Evolutionary conservation across 2,113 vertebrate species (phyloP).

Genomic region (Orcinus orca): DNA sequence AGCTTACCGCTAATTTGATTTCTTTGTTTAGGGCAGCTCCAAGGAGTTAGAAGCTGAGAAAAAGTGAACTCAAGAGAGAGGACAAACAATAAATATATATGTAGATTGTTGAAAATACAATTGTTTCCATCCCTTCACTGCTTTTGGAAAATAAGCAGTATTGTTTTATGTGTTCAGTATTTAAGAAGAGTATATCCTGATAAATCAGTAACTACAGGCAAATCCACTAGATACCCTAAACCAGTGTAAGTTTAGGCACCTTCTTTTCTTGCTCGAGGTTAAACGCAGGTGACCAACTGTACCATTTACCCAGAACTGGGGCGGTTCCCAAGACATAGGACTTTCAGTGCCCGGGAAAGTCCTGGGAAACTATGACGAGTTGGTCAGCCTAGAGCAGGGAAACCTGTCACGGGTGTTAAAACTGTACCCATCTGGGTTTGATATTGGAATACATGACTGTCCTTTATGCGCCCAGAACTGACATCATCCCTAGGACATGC

Average conservation of each 20-base stretch:
- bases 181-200: not conserved
- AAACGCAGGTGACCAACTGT: not conserved
- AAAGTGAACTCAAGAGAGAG: constrained; percentile 25
- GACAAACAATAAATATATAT: not conserved
- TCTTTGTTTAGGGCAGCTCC: not conserved
- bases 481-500: constrained; percentile 58
- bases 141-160: constrained; percentile 35
- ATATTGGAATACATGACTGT: constrained; percentile 45
- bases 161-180: not conserved
- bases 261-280: constrained; percentile 17
- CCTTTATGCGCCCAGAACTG: constrained; percentile 56
- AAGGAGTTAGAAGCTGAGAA: not conserved
- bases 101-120: not conserved
- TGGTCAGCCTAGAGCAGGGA: constrained; percentile 22
- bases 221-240: not conserved
- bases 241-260: not conserved
- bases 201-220: not conserved
- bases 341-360: not conserved
- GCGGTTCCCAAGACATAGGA: not conserved
- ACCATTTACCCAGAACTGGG: not conserved
- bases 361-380: constrained; percentile 10
- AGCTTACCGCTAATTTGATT: constrained; percentile 29
- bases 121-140: not conserved
- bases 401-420: constrained; percentile 50
- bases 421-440: constrained; percentile 56